Base-by-base conservation (phyloP, 1,140 invertebrate genomes). In the Bombus vancouverensis region DNA sequence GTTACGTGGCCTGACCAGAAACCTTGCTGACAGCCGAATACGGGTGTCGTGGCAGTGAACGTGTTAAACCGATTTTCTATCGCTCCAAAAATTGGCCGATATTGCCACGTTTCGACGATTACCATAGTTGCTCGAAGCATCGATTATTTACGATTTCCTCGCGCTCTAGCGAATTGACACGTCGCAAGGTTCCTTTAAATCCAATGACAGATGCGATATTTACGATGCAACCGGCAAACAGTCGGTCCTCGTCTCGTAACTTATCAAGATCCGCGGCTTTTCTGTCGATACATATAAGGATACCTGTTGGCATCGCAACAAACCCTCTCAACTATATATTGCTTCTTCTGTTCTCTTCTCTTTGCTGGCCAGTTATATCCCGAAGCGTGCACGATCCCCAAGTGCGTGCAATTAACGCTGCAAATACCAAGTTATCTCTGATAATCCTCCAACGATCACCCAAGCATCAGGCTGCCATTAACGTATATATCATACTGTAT, bases 241-340 rank as follows among this genome's bases (percentile, higher is more conserved):
- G 25, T 6, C n/a, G 68, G 72, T 79, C 28, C 10, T 42, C 32
- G 47, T 79, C 75, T 78, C 37, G 75, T 37, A 9, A 62, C 57
- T 39, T 79, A 85, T 74, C 70, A 80, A 85, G 83, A 85, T 73
- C 70, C 68, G 83, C 77, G 83, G 83, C 70, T 1, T 81, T 80
- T 81, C 83, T 85, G 44, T 74, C 83, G 68, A 73, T 85, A 53
- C 76, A 42, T 85, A 85, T 85, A 85, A 81, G 82, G 82, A 66
- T 57, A 37, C 47, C 47, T 37, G 77, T 47, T 73, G 22, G 42
- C 68, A 39, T 25, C 53, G 68, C 42, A 57, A 79, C 39, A 73
- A 62, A 79, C 32, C 28, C 70, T 44, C 6, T 71, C 1, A 22
- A 53, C 25, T 28, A 8, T 28, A 12, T 28, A 66, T 65, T 22